Percentiles rank a stretch among this genome's conserved stretches.
phyloP scores from a whole-genome alignment of 2,797 vertebrate genomes.

The Rhyacichthys aspro region DNA sequence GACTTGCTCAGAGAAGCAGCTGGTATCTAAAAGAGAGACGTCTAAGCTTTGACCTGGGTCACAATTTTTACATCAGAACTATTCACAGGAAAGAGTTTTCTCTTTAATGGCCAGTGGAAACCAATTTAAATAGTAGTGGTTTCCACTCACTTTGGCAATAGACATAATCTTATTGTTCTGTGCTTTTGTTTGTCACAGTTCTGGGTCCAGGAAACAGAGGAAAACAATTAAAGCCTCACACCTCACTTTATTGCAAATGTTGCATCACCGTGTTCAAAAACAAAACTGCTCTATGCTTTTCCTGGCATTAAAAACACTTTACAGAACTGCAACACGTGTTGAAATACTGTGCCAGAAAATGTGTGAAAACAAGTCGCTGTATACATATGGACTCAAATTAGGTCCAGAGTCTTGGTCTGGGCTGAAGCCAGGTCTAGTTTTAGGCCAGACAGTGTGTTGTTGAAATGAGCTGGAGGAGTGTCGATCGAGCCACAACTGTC shows the following conservation, averaged over 20 bases:
- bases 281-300: background rate
- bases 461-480: background rate
- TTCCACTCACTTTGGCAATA: background rate
- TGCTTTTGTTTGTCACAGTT: background rate
- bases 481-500: conserved; percentile 1
- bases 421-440: background rate
- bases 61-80: conserved; percentile 1
- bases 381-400: background rate
- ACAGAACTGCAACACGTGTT: too few relatives aligned
- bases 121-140: background rate
- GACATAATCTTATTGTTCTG: background rate
- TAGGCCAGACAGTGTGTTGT: conserved; percentile 2
- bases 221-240: conserved; percentile 5
- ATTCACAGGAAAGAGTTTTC: too few relatives aligned
- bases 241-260: background rate
- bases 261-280: background rate
- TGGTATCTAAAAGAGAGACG: background rate
- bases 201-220: background rate
- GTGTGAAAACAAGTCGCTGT: background rate
- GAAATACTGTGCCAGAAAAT: background rate
- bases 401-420: background rate
- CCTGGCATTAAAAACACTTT: background rate
- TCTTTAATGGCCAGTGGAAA: background rate
- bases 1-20: conserved; percentile 10
- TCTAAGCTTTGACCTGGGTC: background rate